Base-by-base conservation (phyloP, 2,113 vertebrate genomes). In the Elgaria multicarinata region DNA sequence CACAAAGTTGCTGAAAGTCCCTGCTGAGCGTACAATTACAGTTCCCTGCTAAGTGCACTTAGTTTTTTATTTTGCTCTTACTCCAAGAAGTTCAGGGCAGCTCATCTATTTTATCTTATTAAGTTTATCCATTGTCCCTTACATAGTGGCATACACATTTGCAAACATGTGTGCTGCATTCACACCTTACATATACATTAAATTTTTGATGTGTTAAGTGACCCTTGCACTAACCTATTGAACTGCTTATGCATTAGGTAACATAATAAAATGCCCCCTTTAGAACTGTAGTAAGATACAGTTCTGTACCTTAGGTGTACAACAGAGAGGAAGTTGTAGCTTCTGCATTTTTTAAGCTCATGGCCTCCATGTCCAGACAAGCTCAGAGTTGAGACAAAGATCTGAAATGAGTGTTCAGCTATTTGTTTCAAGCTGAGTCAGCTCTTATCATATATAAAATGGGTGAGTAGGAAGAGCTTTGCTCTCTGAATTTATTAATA, bases 291-390 rank as follows among this genome's bases (percentile, higher is more conserved):
- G 64, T 94, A 74, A 86, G 84, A 74, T 87, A n/a, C n/a, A n/a
- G n/a, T n/a, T n/a, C 4, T 77, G 74, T 92, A 75, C 84, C 72
- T 87, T 86, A 16, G 91, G 58, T 13, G 26, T 83, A 53, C 91
- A 83, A 84, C 92, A 84, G 90, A 83, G 87, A 93, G 94, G 95
- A 96, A 96, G 92, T 96, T 78, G 76, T 28, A 85, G 92, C 93
- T 97, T 97, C 93, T 95, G 88, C 93, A 87, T 97, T 97, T 97
- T 82, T 50, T 95, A 88, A 95, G 80, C 80, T 93, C 83, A 42
- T 94, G 80, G 44, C 83, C 28, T 66, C 92, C 76, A 88, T 94
- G 92, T 94, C 85, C 88, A 77, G 90, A 91, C 93, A 91, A 83
- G 92, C 28, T 0, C 90, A 84, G 92, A 90, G 69, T 1, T 0